These are phyloP conservation scores for Pyrgilauda ruficollis DNA, from an alignment of 2,113 vertebrate species.

Conservation along the genomic window DNA sequence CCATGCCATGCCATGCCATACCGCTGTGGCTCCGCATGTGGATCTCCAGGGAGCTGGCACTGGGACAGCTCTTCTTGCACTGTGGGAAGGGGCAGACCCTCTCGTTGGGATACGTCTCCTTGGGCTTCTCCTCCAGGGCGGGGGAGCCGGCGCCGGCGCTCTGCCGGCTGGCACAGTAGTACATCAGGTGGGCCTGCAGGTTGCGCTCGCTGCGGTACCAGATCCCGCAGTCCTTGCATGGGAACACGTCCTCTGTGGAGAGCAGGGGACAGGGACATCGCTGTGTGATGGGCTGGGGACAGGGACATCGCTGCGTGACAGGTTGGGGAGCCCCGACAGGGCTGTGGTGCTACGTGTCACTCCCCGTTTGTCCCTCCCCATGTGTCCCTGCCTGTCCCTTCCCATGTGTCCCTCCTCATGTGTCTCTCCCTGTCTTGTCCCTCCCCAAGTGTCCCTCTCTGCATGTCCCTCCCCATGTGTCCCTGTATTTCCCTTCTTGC, in stretches of 20 bases:
- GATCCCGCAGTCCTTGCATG: conserved; percentile 97
- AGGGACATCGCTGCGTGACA: fast-evolving
- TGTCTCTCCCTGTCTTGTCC: neutral
- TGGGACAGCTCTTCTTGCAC: conserved; percentile 98
- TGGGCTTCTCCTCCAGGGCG: conserved; percentile 84
- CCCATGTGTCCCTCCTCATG: fast-evolving
- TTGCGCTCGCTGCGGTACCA: conserved; percentile 98
- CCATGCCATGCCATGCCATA: conserved; percentile 2
- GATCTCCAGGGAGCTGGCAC: conserved; percentile 96
- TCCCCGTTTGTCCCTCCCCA: fast-evolving
- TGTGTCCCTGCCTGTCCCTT: too few species aligned
- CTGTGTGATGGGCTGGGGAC: fast-evolving
- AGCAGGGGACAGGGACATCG: neutral
- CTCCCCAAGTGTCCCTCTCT: too few species aligned
- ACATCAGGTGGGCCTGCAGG: conserved; percentile 96
- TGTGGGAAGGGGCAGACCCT: conserved; percentile 93
- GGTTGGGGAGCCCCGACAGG: neutral
- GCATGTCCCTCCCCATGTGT: fast-evolving
- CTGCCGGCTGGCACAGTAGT: conserved; percentile 96
- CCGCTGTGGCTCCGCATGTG: conserved; percentile 98
- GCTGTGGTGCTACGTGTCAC: fast-evolving
- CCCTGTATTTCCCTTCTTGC: too few species aligned
- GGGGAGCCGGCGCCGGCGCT: conserved; percentile 72
- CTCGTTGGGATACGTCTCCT: conserved; percentile 91
- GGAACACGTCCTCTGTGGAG: conserved; percentile 91